Base-by-base conservation (phyloP, 2,797 vertebrate genomes). In the Nannoperca australis region DNA sequence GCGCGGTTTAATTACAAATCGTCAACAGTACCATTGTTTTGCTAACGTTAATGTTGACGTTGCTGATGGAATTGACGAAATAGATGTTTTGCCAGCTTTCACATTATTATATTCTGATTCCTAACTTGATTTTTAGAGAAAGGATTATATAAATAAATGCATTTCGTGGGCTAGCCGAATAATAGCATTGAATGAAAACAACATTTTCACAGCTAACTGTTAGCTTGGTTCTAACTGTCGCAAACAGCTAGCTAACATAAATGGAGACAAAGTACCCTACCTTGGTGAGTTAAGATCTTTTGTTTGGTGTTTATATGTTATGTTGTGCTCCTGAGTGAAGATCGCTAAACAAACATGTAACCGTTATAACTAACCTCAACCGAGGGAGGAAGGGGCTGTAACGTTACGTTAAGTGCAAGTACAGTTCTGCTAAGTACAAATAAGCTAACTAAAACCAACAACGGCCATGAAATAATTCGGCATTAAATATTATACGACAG, bases 11-110 rank as follows among this genome's bases (percentile, higher is more conserved):
- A 34, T 59, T 78, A 49, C 32, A 78, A 86, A 76, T 45, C 6
- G 50, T 76, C n/a, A 75, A 82, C 64, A 87, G 69, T 73, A 67
- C 70, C 54, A 69, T 89, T 93, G 85, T 91, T 89, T 76, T 81
- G 73, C 58, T 72, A 78, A 65, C 34, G 65, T 30, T 71, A 64
- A 38, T 68, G 0, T 20, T 27, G 61, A 38, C 68, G 0, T 18
- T 27, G 2, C 9, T 13, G n/a, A 36, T 6, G 2, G 18, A 10
- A 0, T 4, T 4, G 6, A 36, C 2, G 2, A 60, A 30, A 54
- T 5, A 55, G 7, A 0, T 2, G 5, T 0, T 5, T n/a, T 0
- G 4, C 0, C 6, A 0, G 3, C 7, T n/a, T 81, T 32, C 1
- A 17, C 5, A 7, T 4, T 1, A 7, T 5, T 49, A 9, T 34